Evolutionary conservation across 2,797 vertebrate genomes (phyloP), one percentile per base, ranked within the genome.

Genomic region (Microcaecilia unicolor): DNA sequence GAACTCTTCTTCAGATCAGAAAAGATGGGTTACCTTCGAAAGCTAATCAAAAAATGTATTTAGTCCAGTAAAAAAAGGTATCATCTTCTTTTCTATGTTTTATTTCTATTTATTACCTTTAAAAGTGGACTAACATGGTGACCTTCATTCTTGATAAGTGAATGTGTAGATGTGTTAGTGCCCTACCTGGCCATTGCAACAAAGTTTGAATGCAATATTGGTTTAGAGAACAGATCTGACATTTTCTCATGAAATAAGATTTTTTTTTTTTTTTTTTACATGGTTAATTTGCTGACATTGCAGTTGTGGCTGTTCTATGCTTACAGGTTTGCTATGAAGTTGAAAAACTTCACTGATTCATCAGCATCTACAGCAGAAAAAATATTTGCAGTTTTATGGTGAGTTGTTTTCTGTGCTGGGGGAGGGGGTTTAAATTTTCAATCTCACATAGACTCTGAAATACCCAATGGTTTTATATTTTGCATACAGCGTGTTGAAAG

Each of bases 351-450:
- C 44, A 51, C 47, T 3, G 89, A 92, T 13, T 41, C 71, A 5
- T 70, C 80, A 5, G 44, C 79, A 27, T 51, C 81, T 18, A 48
- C 81, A 19, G 58, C 81, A 8, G 92, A 91, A 56, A 90, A 83
- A 50, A 86, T 89, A 55, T 91, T 98, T 61, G 52, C 84, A 7
- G 79, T 84, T 48, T 78, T 98, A 63, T 96, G 88, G 93, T 98
- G 49, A 44, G 85, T 46, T 41, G 21, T 9, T 37, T 7, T 9
- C 6, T 42, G 18, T 13, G 3, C 21, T 7, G 5, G 18, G 0
- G 25, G 49, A 21, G 34, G 35, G 15, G 12, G 13, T 48, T n/a
- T n/a, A n/a, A n/a, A n/a, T n/a, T n/a, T n/a, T n/a, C n/a, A n/a
- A n/a, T n/a, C n/a, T n/a, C n/a, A n/a, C n/a, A 19, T 21, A 41